phyloP scores from a whole-genome alignment of 2,888 invertebrate genomes.

The Argyra leucocephala region DNA sequence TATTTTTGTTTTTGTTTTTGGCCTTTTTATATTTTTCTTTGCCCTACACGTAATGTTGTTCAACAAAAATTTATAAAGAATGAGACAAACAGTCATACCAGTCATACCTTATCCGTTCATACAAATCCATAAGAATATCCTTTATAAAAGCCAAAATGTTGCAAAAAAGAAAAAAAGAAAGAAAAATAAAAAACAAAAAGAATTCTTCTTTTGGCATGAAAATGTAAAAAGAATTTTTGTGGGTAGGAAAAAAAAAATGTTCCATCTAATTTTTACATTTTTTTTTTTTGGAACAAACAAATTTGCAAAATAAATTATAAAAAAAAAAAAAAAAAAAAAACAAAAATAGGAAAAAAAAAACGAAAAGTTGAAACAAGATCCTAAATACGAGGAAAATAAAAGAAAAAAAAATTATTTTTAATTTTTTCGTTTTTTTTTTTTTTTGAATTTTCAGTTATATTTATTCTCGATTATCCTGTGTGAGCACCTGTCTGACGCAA shows the following conservation, averaged over 20 bases:
- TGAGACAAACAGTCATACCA: too few relatives aligned
- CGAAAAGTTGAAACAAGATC: not conserved
- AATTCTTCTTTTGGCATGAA: not conserved
- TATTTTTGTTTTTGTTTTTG: not conserved
- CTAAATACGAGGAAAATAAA: not conserved
- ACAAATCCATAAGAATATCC: too few relatives aligned
- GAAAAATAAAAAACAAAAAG: not conserved
- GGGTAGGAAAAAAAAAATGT: not conserved
- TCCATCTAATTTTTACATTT: not conserved
- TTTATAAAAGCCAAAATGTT: too few relatives aligned
- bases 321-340: not conserved
- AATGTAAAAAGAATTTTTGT: not conserved
- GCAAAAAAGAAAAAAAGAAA: too few relatives aligned
- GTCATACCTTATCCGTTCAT: too few relatives aligned
- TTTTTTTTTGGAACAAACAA: not conserved
- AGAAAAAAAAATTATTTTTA: not conserved
- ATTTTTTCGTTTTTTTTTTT: not conserved
- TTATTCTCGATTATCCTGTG: constrained; percentile 6
- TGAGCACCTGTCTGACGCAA: constrained; percentile 4
- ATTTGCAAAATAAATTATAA: not conserved
- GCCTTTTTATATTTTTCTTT: too few relatives aligned
- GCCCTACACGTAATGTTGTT: too few relatives aligned
- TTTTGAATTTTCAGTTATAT: not conserved
- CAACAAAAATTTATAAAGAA: too few relatives aligned
- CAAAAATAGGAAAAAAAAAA: not conserved